Evolutionary conservation across 2,888 invertebrate genomes (phyloP).

Genomic region (Cylloceria caligata): DNA sequence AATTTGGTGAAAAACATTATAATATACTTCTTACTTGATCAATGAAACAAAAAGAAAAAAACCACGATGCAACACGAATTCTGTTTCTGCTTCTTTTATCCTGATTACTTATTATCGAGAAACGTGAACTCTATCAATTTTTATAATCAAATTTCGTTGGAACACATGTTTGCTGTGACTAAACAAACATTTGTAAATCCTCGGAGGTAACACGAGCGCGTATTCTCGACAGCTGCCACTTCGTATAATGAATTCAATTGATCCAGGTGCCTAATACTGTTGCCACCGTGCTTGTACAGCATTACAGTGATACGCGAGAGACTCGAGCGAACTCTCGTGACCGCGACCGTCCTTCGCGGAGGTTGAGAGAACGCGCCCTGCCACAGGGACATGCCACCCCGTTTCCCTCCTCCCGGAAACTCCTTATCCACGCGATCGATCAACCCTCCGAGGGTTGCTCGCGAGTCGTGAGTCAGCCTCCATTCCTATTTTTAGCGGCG

Average conservation of each 20-base stretch:
- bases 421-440: constrained; percentile 74
- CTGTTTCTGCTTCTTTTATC: neutral
- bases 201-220: neutral
- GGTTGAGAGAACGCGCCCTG: constrained; percentile 9
- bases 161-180: constrained; percentile 17
- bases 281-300: neutral
- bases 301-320: neutral
- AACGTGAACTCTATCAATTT: neutral
- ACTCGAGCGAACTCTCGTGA: constrained; percentile 31
- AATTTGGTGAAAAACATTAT: constrained; percentile 41
- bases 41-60: constrained; percentile 15
- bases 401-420: constrained; percentile 30
- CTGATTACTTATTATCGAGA: neutral
- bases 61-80: neutral
- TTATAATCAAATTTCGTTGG: constrained; percentile 12
- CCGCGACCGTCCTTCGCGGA: constrained; percentile 10
- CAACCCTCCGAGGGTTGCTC: constrained; percentile 65
- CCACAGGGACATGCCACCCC: constrained; percentile 12
- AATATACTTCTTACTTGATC: constrained; percentile 49
- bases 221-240: constrained; percentile 30
- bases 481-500: constrained; percentile 74
- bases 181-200: constrained; percentile 27
- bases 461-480: constrained; percentile 75
- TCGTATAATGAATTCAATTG: constrained; percentile 44
- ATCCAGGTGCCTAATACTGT: constrained; percentile 20